Base-by-base conservation (phyloP, 2,888 invertebrate species). In the Diadegma fenestrale region DNA sequence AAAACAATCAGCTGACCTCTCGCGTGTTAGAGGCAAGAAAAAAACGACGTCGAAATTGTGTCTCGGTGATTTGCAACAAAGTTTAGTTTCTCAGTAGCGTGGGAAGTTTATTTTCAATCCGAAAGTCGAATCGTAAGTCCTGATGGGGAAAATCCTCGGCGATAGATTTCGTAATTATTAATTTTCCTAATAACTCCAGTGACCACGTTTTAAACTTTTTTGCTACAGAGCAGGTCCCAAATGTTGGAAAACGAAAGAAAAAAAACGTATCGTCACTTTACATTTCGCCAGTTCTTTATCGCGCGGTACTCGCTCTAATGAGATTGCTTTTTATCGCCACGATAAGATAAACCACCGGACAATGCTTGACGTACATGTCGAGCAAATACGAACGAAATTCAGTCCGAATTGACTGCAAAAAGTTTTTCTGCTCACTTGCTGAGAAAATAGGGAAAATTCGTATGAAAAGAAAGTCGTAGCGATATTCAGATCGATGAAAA, bases 271-370 rank as follows among this genome's bases (percentile, higher is more conserved):
- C n/a, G 63, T 41, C 33, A 22, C 7, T 54, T 61, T 61, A 26
- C 61, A 26, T 72, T 71, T 66, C 37, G 22, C 69, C 45, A 61
- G 41, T 19, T 43, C 30, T 26, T 75, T 22, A n/a, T 37, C 66
- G 68, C 66, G 26, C 66, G 66, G 33, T 69, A n/a, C 19, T 45
- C 72, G 77, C 58, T 33, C 48, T 80, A 80, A 80, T 80, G 63
- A 64, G 73, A 68, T 48, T 66, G 48, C n/a, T 72, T 72, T 73
- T 81, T 81, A 84, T 84, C 84, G 72, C 48, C 37, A n/a, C 72
- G 84, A 84, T 84, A 84, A 84, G 84, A 84, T 84, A 81, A 84
- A 72, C 72, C 37, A 78, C 84, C 54, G 81, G 66, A 68, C 77
- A 61, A 41, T 69, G 22, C 19, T 41, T 48, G n/a, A 6, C 45